Conservation (phyloP, 2,797 vertebrate genomes). For the Sternarchorhynchus goeldii region DNA sequence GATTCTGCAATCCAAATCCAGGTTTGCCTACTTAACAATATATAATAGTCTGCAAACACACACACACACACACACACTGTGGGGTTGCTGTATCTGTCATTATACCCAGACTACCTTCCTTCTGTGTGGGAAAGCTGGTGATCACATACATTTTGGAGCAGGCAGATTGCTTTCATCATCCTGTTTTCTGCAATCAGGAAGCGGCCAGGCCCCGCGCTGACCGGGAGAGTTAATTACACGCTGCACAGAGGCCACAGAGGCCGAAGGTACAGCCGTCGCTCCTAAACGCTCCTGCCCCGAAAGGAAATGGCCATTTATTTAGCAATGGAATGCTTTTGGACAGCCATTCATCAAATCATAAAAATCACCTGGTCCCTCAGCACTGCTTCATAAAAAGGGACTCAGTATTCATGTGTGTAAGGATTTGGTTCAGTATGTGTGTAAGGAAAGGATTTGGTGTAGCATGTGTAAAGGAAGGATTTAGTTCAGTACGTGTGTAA, state of each 20-base stretch:
- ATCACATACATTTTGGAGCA: constrained; percentile 16
- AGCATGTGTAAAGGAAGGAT: background rate
- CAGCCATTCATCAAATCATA: constrained; percentile 18
- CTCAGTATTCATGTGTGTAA: background rate
- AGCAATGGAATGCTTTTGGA: constrained; percentile 2
- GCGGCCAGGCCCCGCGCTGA: constrained; percentile 31
- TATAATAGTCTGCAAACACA: constrained; percentile 12
- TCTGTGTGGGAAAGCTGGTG: constrained; percentile 5
- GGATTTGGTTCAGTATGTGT: too few species aligned
- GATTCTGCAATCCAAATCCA: background rate
- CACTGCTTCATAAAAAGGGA: background rate
- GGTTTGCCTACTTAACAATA: constrained; percentile 27
- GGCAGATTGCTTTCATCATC: constrained; percentile 24
- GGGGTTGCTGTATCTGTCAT: constrained; percentile 21
- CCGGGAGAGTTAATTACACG: constrained; percentile 41
- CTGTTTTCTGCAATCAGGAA: constrained; percentile 47
- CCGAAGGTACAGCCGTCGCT: constrained; percentile 23
- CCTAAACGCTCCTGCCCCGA: constrained; percentile 25
- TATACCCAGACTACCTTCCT: constrained; percentile 23
- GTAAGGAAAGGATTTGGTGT: background rate
- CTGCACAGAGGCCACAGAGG: constrained; percentile 18
- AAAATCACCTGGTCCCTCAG: constrained; percentile 12
- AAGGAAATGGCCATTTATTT: constrained; percentile 36
- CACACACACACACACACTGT: background rate
- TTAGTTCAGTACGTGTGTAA: background rate